Percentiles rank a stretch among this genome's conserved stretches.
These are phyloP conservation scores for Mechanitis messenoides DNA, from an alignment of 2,888 invertebrate species.

Conservation along the genomic window DNA sequence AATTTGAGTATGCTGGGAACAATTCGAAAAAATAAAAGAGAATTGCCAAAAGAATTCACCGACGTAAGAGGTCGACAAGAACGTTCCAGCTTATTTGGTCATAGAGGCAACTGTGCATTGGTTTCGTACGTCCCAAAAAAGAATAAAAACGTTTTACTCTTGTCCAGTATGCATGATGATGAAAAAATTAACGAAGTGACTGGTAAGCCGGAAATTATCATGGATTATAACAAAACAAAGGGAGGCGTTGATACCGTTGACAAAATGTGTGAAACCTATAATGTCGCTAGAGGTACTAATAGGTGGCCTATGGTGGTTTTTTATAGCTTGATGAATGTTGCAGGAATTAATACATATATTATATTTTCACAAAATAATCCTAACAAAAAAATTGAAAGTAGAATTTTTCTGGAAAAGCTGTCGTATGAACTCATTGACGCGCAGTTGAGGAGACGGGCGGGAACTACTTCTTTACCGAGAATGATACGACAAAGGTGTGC, in stretches of 20 bases:
- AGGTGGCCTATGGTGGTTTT: conserved; percentile 25
- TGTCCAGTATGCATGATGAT: conserved; percentile 27
- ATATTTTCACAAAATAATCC: conserved; percentile 10
- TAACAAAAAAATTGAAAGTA: conserved; percentile 15
- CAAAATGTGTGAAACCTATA: conserved; percentile 23
- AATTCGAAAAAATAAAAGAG: conserved; percentile 21
- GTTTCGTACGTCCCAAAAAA: conserved; percentile 29
- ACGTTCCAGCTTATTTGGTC: conserved; percentile 21
- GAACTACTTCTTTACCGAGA: conserved; percentile 20
- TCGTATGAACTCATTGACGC: conserved; percentile 17
- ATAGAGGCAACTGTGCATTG: conserved; percentile 22
- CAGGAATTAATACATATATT: conserved; percentile 19
- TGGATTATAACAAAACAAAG: conserved; percentile 24
- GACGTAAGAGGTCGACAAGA: conserved; percentile 12
- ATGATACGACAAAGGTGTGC: conserved; percentile 12
- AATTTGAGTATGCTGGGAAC: conserved; percentile 16
- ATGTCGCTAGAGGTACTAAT: conserved; percentile 22
- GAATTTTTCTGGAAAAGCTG: conserved; percentile 14
- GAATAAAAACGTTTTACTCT: conserved; percentile 24
- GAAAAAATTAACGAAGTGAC: conserved; percentile 21
- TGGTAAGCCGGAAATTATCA: conserved; percentile 25
- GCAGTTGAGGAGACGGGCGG: conserved; percentile 18
- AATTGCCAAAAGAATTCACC: conserved; percentile 9
- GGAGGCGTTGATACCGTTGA: conserved; percentile 27
- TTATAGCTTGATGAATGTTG: conserved; percentile 25